Evolutionary conservation across 2,113 vertebrate species (phyloP).

Genomic region (Globicephala melas): DNA sequence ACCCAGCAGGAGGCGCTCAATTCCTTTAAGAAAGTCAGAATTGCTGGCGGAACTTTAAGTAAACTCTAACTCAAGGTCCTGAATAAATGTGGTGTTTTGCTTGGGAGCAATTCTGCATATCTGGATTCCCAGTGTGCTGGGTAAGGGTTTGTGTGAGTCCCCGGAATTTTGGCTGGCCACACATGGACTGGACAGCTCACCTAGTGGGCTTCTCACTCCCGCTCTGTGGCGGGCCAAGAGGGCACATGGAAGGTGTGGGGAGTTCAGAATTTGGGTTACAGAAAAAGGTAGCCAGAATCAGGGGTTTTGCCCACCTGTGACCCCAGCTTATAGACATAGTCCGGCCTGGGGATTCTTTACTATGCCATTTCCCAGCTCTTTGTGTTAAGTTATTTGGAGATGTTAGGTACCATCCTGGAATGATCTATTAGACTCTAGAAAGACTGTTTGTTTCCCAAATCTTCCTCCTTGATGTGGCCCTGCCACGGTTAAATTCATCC

Average conservation of each 20-base stretch:
- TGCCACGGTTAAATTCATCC: not conserved
- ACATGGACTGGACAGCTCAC: not conserved
- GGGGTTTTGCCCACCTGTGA: not conserved
- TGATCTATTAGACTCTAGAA: not conserved
- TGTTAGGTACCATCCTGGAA: not conserved
- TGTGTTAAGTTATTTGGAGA: not conserved
- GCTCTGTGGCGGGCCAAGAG: not conserved
- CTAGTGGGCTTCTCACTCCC: not conserved
- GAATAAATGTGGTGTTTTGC: not conserved
- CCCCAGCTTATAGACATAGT: not conserved
- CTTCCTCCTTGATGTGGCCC: not conserved
- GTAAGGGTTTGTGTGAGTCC: not conserved
- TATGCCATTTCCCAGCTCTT: not conserved
- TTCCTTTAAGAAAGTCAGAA: constrained; percentile 26
- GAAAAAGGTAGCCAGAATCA: not conserved
- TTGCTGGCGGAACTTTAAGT: not conserved
- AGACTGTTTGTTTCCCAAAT: not conserved
- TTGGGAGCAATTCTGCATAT: not conserved
- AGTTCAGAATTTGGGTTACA: not conserved
- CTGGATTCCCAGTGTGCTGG: not conserved
- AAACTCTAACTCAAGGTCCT: not conserved
- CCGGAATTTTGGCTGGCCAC: not conserved
- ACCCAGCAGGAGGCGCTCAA: constrained; percentile 46
- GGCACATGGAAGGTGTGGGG: not conserved
- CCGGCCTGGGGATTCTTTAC: not conserved